Conservation (phyloP, 2,113 vertebrate genomes). For the Myiozetetes cayanensis region DNA sequence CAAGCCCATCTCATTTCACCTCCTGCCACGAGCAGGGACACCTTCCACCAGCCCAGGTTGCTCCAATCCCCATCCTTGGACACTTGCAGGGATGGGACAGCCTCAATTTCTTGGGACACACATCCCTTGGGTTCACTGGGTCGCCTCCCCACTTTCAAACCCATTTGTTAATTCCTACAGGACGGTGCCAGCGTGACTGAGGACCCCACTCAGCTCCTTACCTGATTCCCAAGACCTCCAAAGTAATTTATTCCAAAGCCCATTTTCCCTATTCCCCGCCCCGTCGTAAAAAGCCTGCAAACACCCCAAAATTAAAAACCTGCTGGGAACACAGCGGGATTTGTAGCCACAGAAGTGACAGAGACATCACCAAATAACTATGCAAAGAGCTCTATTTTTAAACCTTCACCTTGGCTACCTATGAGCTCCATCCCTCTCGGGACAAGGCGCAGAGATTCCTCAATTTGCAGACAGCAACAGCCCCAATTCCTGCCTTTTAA, state of each 20-base stretch:
- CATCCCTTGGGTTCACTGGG: neutral
- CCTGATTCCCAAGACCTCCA: neutral
- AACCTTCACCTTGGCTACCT: constrained; percentile 44
- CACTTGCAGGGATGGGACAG: neutral
- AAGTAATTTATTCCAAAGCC: constrained; percentile 43
- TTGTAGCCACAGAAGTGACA: neutral
- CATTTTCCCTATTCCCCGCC: neutral
- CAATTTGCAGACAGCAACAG: neutral
- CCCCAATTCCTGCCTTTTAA: constrained; percentile 21
- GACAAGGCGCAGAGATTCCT: constrained; percentile 24
- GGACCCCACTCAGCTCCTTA: neutral
- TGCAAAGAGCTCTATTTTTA: constrained; percentile 61
- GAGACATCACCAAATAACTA: constrained; percentile 56
- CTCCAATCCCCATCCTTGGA: neutral
- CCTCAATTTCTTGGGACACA: neutral
- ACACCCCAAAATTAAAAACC: neutral
- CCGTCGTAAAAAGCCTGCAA: neutral
- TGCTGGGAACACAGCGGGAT: neutral
- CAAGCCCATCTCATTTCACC: neutral
- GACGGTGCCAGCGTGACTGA: accelerated
- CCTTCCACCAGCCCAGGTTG: neutral
- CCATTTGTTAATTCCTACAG: neutral
- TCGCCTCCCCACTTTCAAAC: neutral
- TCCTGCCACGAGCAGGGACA: neutral
- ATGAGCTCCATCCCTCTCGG: constrained; percentile 46